Base-by-base conservation (phyloP, 2,888 invertebrate species). In the Formica aserva region DNA sequence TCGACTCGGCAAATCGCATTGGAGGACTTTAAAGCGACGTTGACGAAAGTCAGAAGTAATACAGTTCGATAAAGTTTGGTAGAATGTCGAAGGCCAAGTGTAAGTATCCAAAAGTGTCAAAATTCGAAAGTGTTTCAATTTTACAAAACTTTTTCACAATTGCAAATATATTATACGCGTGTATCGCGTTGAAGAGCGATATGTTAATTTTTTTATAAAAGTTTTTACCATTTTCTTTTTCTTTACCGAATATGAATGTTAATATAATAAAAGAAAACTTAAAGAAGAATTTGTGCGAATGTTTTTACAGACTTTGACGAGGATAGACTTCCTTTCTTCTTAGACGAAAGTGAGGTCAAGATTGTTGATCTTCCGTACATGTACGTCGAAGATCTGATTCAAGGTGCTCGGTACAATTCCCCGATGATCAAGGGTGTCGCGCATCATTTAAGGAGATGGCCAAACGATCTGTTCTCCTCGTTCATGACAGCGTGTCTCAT, bases 371-470 rank as follows among this genome's bases (percentile, higher is more conserved):
- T 76, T 32, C 9, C 82, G 6, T 65, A 65, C 3, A 11, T 29
- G 1, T 74, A 76, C 22, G 18, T 18, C 4, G 82, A 91, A 62
- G 82, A 87, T 1, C 89, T 90, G 18, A 86, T 93, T 62, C 22
- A 6, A 3, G 13, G 8, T 2, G 15, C 13, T 38, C 76, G 15
- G 13, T 55, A 55, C 3, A 38, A 77, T 5, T 29, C 15, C 0
- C 15, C 29, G 15, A 69, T 55, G 38, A 72, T 88, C 5, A 89
- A 87, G 60, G 93, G 93, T 32, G 92, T 86, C 11, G 86, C 86
- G 1, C 88, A 87, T 80, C 91, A 91, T 35, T 75, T 93, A 62
- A 85, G 86, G 35, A 91, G 85, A 83, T 93, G 93, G 93, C 93
- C 93, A 2, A 88, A 89, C 8, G 91, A 93, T 71, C 6, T 93